Base-by-base conservation (phyloP, 53 echinoderm and acorn worm genomes). In the Apostichopus leukothele region DNA sequence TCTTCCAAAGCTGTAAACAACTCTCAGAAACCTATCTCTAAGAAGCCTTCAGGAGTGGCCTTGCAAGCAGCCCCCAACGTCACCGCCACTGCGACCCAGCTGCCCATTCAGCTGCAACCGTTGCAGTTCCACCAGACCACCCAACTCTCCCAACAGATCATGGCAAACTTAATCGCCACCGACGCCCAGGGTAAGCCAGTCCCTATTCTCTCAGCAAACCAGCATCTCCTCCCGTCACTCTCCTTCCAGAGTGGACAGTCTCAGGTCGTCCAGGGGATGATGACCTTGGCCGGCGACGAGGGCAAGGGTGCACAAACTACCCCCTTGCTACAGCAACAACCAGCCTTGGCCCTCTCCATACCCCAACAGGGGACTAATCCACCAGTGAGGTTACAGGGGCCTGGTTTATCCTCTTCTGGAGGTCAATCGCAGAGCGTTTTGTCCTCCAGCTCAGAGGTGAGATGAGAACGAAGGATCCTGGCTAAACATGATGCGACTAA, bases 141-240 rank as follows among this genome's bases (percentile, higher is more conserved):
- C 39, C 94, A 94, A 51, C 75, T 92, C 50, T 84, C 78, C 22
- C 94, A 91, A 67, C 96, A 96, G 67, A 92, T 95, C 89, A 90
- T 96, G 88, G 93, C 96, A 19, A 96, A 92, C 86, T 91, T 96
- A 39, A 93, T 96, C 19, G 90, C 92, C 22, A 91, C 92, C 71
- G 95, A 93, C 66, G 86, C 92, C 57, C 95, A 93, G 79, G 96
- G 96, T 85, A 94, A 95, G 77, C 90, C 91, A 3, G 21, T 96
- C 57, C 92, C 92, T 60, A 91, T 94, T 18, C 60, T 86, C 61
- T 92, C 92, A 53, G 90, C 96, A 52, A 92, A 91, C 88, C 96
- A 89, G 79, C 93, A 86, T 57, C 88, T 96, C 90, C 90, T 96
- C 83, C 91, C 93, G 23, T 86, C 91, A 75, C 90, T 96, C 77